Base-by-base conservation (phyloP, 2,113 vertebrate genomes). In the Catharus bicknelli region DNA sequence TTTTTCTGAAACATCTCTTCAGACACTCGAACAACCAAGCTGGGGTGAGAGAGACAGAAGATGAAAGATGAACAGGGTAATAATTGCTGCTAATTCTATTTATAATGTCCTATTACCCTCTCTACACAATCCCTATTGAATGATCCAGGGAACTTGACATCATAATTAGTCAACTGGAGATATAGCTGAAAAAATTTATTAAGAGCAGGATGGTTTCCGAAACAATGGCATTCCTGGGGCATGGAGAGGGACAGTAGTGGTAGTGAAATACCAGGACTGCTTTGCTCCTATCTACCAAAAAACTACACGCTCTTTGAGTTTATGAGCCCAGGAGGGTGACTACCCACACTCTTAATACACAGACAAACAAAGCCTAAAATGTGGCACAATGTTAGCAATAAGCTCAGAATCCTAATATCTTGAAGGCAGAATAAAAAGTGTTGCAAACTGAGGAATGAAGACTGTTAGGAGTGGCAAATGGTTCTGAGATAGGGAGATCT, bases 261-360 rank as follows among this genome's bases (percentile, higher is more conserved):
- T 36, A 38, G 10, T 20, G 21, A 88, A 88, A 64, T 29, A 68
- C 2, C n/a, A 38, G 11, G 13, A 66, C 25, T 68, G 6, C 45
- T 38, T 48, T 84, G 7, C 11, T 94, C 5, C 45, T 17, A n/a
- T 9, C 5, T 29, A 67, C 30, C 3, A 45, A 48, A 78, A 83
- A 32, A n/a, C 17, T 17, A 21, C 13, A n/a, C 0, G 0, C 3
- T 51, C 27, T 18, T 79, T 11, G 11, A 16, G 12, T 42, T 36
- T 74, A 22, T 23, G 27, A 43, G 12, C 8, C 5, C 17, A 50
- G 45, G 7, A 38, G 4, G 0, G 13, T 57, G 16, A 10, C 21
- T 45, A 40, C 3, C 17, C 45, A 47, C 7, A 11, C 2, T n/a
- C 23, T 4, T 22, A 76, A 45, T 10, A 22, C 59, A 45, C 5